Percentiles rank a stretch among this genome's conserved stretches.
Conservation (phyloP, 2,888 invertebrate species). For the Leptopilina drosophilae region DNA sequence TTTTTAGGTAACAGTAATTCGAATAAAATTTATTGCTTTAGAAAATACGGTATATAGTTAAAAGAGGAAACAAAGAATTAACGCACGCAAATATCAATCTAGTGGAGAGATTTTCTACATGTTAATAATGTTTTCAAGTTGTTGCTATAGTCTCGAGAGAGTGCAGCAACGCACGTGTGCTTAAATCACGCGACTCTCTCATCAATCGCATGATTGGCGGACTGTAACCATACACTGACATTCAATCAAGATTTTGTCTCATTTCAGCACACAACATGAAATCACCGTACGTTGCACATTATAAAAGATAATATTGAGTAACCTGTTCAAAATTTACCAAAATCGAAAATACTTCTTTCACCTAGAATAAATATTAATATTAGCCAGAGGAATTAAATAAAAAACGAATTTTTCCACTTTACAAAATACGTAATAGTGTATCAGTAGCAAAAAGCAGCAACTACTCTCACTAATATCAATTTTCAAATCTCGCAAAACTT, state of each 20-base stretch:
- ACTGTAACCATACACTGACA: not conserved
- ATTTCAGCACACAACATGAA: slow-evolving; percentile 14
- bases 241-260: slow-evolving; percentile 29
- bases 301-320: not conserved
- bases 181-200: slow-evolving; percentile 28
- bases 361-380: no score
- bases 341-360: no score
- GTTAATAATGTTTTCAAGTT: slow-evolving; percentile 13
- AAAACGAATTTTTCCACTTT: no score
- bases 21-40: no score
- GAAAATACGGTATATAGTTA: not conserved
- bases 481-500: no score
- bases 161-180: slow-evolving; percentile 12
- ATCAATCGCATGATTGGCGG: slow-evolving; percentile 29
- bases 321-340: no score
- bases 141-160: slow-evolving; percentile 15
- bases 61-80: slow-evolving; percentile 1
- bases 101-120: not conserved
- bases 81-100: slow-evolving; percentile 11
- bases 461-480: no score
- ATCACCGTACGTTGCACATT: not conserved
- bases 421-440: no score
- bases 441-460: no score
- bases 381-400: fast-evolving
- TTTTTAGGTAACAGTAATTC: no score